These are phyloP conservation scores for Metopolophium dirhodum DNA, from an alignment of 1,140 invertebrate species.

Conservation along the genomic window DNA sequence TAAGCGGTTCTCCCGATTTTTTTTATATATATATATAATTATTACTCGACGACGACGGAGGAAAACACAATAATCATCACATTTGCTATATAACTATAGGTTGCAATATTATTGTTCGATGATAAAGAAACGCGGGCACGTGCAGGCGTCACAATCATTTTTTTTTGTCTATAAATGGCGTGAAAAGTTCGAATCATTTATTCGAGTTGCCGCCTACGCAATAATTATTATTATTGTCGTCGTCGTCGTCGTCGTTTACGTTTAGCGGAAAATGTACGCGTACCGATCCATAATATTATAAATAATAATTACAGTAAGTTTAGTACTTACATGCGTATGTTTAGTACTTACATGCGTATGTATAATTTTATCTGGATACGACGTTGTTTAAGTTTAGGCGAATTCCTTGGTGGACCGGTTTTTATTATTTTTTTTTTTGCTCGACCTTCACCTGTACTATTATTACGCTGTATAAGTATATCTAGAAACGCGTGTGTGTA, in stretches of 20 bases:
- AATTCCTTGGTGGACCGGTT: constrained; percentile 34
- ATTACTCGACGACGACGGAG: not conserved
- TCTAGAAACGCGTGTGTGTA: too few relatives aligned
- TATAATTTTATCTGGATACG: not conserved
- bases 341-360: not conserved
- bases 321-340: not conserved
- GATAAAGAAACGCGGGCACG: not conserved
- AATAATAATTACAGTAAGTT: not conserved
- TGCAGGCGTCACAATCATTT: not conserved
- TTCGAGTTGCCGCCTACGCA: not conserved
- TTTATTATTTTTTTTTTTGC: not conserved
- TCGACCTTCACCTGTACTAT: constrained; percentile 14
- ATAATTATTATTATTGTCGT: not conserved
- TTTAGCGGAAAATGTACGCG: not conserved
- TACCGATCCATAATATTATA: not conserved
- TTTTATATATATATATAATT: not conserved
- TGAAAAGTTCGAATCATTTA: not conserved
- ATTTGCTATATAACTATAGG: not conserved
- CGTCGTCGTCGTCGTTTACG: not conserved
- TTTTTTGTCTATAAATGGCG: not conserved
- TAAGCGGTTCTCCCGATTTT: not conserved
- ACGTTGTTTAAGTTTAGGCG: not conserved
- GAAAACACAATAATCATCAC: not conserved
- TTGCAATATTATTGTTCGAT: not conserved
- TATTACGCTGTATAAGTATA: not conserved